These are phyloP conservation scores for Nasonia giraulti DNA, from an alignment of 1,140 invertebrate genomes.

Conservation along the genomic window DNA sequence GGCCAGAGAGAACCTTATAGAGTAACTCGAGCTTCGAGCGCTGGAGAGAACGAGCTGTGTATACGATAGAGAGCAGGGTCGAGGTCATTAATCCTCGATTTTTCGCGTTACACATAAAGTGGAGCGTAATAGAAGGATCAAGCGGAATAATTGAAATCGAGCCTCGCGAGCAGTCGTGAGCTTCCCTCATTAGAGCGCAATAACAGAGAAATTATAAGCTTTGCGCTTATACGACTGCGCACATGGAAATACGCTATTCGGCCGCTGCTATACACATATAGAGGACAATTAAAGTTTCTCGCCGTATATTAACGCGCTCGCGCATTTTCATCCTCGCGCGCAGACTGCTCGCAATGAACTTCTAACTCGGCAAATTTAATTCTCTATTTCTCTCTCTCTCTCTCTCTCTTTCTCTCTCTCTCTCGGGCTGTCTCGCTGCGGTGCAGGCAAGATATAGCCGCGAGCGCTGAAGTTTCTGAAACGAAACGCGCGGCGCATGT, in stretches of 20 bases:
- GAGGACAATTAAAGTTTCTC: slow-evolving; percentile 38
- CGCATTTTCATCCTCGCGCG: slow-evolving; percentile 23
- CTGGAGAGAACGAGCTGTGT: not conserved
- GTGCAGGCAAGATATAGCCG: not conserved
- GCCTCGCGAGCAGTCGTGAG: too few relatives aligned
- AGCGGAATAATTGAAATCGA: not conserved
- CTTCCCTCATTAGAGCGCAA: slow-evolving; percentile 11
- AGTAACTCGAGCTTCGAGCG: slow-evolving; percentile 45
- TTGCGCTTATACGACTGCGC: too few relatives aligned
- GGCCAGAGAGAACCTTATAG: slow-evolving; percentile 49
- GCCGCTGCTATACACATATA: not conserved
- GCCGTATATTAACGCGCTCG: slow-evolving; percentile 30
- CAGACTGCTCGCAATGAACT: not conserved
- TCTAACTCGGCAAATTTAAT: slow-evolving; percentile 8
- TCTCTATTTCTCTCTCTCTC: not conserved
- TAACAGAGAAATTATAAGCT: slow-evolving; percentile 15
- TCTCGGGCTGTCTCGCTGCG: not conserved
- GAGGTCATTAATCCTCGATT: slow-evolving; percentile 8
- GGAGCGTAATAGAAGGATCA: not conserved
- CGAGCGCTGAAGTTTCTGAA: slow-evolving; percentile 8
- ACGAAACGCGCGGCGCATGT: not conserved
- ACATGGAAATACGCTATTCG: slow-evolving; percentile 35
- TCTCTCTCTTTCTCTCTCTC: not conserved
- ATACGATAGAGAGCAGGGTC: not conserved
- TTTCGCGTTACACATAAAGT: not conserved